Percentiles rank a stretch among this genome's conserved stretches.
These are phyloP conservation scores for Verasper variegatus DNA, from an alignment of 2,113 vertebrate genomes.

Conservation along the genomic window DNA sequence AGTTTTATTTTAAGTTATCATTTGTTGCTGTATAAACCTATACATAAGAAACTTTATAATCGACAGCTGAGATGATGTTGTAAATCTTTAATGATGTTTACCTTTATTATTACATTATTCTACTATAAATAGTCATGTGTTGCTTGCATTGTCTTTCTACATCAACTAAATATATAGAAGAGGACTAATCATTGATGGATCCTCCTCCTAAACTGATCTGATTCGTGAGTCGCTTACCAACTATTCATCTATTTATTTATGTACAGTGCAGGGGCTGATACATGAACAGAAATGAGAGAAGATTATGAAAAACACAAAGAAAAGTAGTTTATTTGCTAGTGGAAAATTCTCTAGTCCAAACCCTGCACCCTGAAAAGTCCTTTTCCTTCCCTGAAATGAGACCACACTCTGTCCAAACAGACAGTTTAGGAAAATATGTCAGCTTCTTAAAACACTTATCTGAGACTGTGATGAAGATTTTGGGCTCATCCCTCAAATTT, in stretches of 20 bases:
- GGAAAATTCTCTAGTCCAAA: slow-evolving; percentile 37
- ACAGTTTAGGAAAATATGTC: slow-evolving; percentile 5
- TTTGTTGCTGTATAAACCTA: no score
- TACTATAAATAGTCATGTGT: not conserved
- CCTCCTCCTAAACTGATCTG: not conserved
- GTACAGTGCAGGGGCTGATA: not conserved
- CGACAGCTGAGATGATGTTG: not conserved
- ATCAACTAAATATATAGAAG: not conserved
- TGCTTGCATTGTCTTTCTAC: not conserved
- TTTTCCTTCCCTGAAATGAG: slow-evolving; percentile 7
- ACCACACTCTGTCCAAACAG: slow-evolving; percentile 22
- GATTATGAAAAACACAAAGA: not conserved
- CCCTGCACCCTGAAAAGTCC: slow-evolving; percentile 23
- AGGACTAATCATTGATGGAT: not conserved
- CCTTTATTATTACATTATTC: not conserved
- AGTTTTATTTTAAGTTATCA: no score
- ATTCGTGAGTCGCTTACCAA: not conserved
- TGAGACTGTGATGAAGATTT: slow-evolving; percentile 7
- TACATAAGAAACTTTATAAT: no score
- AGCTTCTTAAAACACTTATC: slow-evolving; percentile 8
- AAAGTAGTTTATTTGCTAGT: slow-evolving; percentile 23
- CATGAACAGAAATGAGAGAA: not conserved
- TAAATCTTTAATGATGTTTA: not conserved
- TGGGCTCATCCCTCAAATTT: slow-evolving; percentile 28
- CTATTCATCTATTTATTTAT: not conserved